Conservation (phyloP, 1,140 invertebrate genomes). For the Ceratina japonica region DNA sequence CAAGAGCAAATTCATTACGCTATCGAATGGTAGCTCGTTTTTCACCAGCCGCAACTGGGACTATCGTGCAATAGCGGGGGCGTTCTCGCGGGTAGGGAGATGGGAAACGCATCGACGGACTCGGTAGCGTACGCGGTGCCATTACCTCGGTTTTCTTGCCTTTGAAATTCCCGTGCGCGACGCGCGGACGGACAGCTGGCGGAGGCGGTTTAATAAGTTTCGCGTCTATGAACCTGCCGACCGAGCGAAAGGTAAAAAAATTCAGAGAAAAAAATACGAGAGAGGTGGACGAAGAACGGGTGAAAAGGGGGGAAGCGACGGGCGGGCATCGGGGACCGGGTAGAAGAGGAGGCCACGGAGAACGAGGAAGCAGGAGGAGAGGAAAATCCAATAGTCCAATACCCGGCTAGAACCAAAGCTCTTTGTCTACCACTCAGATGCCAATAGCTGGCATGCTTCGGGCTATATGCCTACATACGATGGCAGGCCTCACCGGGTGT, state of each 20-base stretch:
- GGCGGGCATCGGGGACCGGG: conserved; percentile 7
- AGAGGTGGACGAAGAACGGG: background rate
- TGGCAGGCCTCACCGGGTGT: conserved; percentile 22
- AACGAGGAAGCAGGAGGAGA: conserved; percentile 14
- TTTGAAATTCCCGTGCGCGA: conserved; percentile 28
- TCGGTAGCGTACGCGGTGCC: background rate
- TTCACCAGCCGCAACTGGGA: background rate
- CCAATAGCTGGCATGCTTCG: conserved; percentile 62
- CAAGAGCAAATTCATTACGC: conserved; percentile 27
- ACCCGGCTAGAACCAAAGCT: conserved; percentile 53
- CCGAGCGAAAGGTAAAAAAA: background rate
- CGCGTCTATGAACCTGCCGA: conserved; percentile 12
- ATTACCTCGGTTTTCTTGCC: conserved; percentile 21
- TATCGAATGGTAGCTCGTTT: conserved; percentile 32
- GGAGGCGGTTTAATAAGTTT: conserved; percentile 51
- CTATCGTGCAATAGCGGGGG: conserved; percentile 5
- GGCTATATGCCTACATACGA: conserved; percentile 52
- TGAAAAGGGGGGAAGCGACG: background rate
- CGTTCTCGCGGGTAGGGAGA: background rate
- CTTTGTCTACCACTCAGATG: conserved; percentile 64
- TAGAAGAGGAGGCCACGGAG: background rate
- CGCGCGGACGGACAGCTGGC: conserved; percentile 30
- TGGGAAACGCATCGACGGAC: background rate
- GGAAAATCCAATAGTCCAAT: conserved; percentile 65
- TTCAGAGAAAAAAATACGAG: background rate